Conservation (phyloP, 1,140 invertebrate species). For the Ceratosolen fusciceps region DNA sequence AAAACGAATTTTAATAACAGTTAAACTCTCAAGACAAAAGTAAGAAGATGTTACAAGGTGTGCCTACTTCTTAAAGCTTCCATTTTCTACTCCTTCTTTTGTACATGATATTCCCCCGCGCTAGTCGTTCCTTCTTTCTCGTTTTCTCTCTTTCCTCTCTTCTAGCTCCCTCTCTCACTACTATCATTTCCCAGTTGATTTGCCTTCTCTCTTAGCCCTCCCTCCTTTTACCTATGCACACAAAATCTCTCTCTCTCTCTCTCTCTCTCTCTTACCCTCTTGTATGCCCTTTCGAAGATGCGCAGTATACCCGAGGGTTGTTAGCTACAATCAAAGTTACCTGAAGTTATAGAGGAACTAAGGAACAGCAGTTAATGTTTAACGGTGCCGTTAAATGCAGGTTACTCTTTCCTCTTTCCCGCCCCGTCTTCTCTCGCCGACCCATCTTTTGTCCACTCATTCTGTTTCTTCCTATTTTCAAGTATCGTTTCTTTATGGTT, state of each 20-base stretch:
- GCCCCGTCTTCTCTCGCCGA: slow-evolving; percentile 51
- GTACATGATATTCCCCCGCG: background rate
- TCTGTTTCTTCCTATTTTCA: slow-evolving; percentile 9
- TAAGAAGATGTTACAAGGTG: slow-evolving; percentile 69
- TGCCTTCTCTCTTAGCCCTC: background rate
- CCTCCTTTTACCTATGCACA: too few species aligned
- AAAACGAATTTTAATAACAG: slow-evolving; percentile 69
- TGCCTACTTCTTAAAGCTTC: slow-evolving; percentile 45
- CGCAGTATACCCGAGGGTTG: slow-evolving; percentile 57
- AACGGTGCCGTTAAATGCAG: slow-evolving; percentile 70
- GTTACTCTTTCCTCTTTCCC: background rate
- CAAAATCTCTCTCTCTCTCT: too few species aligned
- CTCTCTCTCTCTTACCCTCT: background rate
- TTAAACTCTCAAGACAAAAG: slow-evolving; percentile 66
- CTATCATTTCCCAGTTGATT: slow-evolving; percentile 5
- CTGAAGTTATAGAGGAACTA: slow-evolving; percentile 68
- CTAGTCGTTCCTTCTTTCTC: slow-evolving; percentile 3
- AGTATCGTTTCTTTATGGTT: background rate
- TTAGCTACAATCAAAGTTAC: slow-evolving; percentile 71
- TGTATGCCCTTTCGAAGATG: slow-evolving; percentile 43
- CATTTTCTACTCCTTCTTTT: slow-evolving; percentile 39
- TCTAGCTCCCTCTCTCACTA: background rate
- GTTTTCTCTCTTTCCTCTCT: background rate
- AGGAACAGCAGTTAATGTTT: slow-evolving; percentile 69
- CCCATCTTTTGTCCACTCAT: slow-evolving; percentile 35